Evolutionary conservation across 2,113 vertebrate species (phyloP), one percentile per base, ranked within the genome.

Genomic region (Tupaia chinensis): DNA sequence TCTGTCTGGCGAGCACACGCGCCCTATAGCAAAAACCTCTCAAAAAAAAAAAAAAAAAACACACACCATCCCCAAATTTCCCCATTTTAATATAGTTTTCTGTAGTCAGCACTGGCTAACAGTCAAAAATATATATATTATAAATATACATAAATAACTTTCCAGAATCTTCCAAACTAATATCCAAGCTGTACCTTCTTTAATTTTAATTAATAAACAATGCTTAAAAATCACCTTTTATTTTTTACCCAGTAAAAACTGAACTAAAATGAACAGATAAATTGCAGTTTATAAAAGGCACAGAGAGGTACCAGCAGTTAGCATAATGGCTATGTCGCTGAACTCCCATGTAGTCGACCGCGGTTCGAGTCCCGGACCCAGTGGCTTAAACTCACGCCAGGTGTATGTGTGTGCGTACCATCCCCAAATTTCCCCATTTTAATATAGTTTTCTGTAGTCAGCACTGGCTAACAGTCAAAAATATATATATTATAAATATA

Each of bases 401-500:
- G 44, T 4, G 44, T 44, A 5, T 44, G 44, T 44, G 44, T 5
- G 44, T 44, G 44, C 44, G 44, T 44, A 44, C 44, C 44, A 44
- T 44, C 44, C 44, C 44, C 3, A 44, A 44, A 4, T 44, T 4
- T 19, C 87, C 9, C 53, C 9, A 92, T 34, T 81, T 95, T 34
- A 72, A 81, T 84, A 13, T 65, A 53, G 5, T 83, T 85, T 95
- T 69, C 44, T 68, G 80, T 44, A 82, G 32, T 72, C 25, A 95
- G 3, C 4, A 63, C 12, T 68, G 7, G 1, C 3, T 65, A 61
- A 27, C 3, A 76, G 22, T 69, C 70, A 83, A 69, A 70, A 5
- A 54, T 4, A 44, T 44, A 44, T 44, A 44, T 44, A 44, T 44
- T 44, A 68, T 73, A 32, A 56, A 25, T 83, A 44, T 44, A 44